Percentiles rank a stretch among this genome's conserved stretches.
Evolutionary conservation across 2,113 vertebrate genomes (phyloP).

Genomic region (Ascaphus truei): DNA sequence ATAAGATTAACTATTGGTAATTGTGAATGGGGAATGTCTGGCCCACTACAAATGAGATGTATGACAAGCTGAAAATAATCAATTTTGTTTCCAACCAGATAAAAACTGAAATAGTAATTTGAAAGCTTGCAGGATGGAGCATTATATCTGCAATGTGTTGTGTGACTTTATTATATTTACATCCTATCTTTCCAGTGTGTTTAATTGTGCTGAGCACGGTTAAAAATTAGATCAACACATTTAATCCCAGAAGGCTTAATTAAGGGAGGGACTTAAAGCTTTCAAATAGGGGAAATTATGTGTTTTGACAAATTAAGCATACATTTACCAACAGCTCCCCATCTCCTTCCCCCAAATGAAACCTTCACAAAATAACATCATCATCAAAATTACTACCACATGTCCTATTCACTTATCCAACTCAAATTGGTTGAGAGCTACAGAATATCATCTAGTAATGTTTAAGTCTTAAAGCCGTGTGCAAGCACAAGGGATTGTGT

Average conservation of each 20-base stretch:
- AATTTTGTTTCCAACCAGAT: constrained; percentile 48
- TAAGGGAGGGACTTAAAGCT: constrained; percentile 83
- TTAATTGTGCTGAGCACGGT: constrained; percentile 92
- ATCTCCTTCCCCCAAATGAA: too few relatives aligned
- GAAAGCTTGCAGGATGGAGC: constrained; percentile 53
- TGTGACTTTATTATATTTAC: too few relatives aligned
- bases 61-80: constrained; percentile 78
- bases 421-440: too few relatives aligned
- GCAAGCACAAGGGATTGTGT: too few relatives aligned
- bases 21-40: constrained; percentile 77
- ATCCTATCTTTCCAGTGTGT: constrained; percentile 69
- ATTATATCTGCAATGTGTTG: constrained; percentile 65
- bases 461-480: too few relatives aligned
- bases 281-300: constrained; percentile 47
- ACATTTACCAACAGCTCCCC: too few relatives aligned
- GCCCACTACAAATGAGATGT: constrained; percentile 76
- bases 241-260: constrained; percentile 96
- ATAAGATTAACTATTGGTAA: constrained; percentile 94
- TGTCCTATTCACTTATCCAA: too few relatives aligned
- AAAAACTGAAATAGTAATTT: constrained; percentile 62
- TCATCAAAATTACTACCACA: too few relatives aligned
- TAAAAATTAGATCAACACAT: constrained; percentile 90
- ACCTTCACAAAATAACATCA: too few relatives aligned
- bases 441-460: too few relatives aligned
- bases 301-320: too few relatives aligned